Evolutionary conservation across 1,140 invertebrate genomes (phyloP), one percentile per base, ranked within the genome.

Genomic region (Gerris buenoi): DNA sequence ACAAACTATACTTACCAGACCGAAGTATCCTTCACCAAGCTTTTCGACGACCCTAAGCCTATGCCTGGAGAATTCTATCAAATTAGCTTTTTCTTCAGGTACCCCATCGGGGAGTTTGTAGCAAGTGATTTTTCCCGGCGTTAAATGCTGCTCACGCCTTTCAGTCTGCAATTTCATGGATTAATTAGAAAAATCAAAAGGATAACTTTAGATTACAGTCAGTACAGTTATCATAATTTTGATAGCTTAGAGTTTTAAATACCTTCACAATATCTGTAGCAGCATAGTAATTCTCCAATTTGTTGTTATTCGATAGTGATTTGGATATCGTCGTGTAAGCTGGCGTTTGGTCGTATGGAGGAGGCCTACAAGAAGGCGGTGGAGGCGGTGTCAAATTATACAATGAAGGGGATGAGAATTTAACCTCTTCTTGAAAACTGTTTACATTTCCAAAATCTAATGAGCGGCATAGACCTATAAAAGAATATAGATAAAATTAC

Each of bases 1-100:
- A n/a, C n/a, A n/a, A n/a, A n/a, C n/a, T n/a, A n/a, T 60, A 27
- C 80, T 84, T 77, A 93, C 90, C 83, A 89, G 88, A 74, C 91
- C 91, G 76, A 93, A 92, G 70, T 87, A 85, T 68, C 91, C 90
- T 78, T 93, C 90, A 65, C 91, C 91, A 59, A 94, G 83, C 75
- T 91, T 91, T 76, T 92, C 88, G 64, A 93, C 77, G 70, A 91
- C 87, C 74, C 88, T 82, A 69, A 95, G 81, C 76, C 88, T 83
- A 77, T 91, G 88, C 74, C 90, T 81, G 65, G 89, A 88, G 75
- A 93, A 86, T 77, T 90, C 87, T 69, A 84, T 78, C 72, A 85
- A 78, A 72, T 82, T 78, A 72, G 82, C 77, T 69, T 80, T 79
- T 75, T 83, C 82, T 75, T 81, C 77, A 71, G 83, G 82, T 71